Evolutionary conservation across 2,113 vertebrate genomes (phyloP).

Genomic region (Nothocercus nigrocapillus): DNA sequence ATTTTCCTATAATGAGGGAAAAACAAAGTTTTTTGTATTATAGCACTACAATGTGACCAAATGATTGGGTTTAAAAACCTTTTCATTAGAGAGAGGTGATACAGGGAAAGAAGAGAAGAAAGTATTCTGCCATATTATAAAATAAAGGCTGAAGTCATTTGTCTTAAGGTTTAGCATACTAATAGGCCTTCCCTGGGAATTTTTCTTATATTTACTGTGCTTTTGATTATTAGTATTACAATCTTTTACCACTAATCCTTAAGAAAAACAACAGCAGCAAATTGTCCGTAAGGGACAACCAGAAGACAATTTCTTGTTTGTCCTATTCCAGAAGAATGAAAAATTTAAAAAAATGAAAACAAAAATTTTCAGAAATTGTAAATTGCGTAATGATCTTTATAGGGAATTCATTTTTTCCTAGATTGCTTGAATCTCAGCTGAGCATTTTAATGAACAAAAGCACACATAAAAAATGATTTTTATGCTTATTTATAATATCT

Average conservation of each 20-base stretch:
- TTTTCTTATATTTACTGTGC: neutral
- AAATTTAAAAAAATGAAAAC: neutral
- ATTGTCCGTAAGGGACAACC: neutral
- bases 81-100: neutral
- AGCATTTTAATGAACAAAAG: neutral
- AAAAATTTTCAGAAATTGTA: neutral
- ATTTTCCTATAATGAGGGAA: neutral
- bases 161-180: neutral
- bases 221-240: neutral
- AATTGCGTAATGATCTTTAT: neutral
- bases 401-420: neutral
- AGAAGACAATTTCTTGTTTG: neutral
- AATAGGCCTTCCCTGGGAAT: rapidly evolving
- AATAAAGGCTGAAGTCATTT: neutral
- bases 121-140: neutral
- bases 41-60: neutral
- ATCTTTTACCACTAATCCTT: neutral
- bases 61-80: neutral
- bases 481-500: neutral
- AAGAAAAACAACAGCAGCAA: neutral
- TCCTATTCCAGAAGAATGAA: neutral
- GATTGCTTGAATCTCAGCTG: neutral
- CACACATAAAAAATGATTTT: neutral
- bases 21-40: neutral
- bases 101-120: neutral